Base-by-base conservation (phyloP, 2,888 invertebrate genomes). In the Eupeodes latifasciatus region DNA sequence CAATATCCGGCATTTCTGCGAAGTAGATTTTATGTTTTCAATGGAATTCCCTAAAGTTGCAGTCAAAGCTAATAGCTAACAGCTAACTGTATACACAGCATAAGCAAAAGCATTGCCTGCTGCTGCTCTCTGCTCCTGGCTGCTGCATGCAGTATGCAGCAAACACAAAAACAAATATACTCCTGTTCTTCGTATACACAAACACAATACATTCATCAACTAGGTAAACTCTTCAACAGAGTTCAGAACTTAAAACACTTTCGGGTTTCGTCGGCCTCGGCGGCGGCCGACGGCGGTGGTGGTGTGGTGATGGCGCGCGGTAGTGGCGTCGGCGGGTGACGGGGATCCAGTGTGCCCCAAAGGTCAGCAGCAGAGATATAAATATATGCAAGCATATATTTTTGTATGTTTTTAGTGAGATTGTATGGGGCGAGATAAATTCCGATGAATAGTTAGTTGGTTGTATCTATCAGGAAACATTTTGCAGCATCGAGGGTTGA, bases 401-500 rank as follows among this genome's bases (percentile, higher is more conserved):
- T 40, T 40, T 40, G 40, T 40, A 36, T 34, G 34, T 55, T 19
- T 19, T 49, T 67, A 67, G 59, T 16, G 55, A 72, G 47, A 59
- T 72, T 76, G 76, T 80, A 72, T 72, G 61, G 44, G 51, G 83
- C 64, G 69, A 80, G 61, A 75, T 71, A 76, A 69, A 85, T 81
- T 81, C 66, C 81, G 19, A 75, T 71, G 86, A 82, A 79, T 86
- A 82, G 82, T 82, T 86, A 82, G 82, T 82, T 86, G 66, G 82
- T 82, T 86, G 66, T 79, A 79, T 86, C 82, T 82, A 75, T 78
- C 78, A 82, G 86, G 82, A 82, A 86, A 71, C 71, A 86, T 82
- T 82, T 86, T 71, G 69, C 82, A 67, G 74, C 71, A 27, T 27
- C 27, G 27, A 27, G 27, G 27, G 27, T 2, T 12, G 4, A 55